Conservation (phyloP, 2,888 invertebrate genomes). For the Cosmia trapezina region DNA sequence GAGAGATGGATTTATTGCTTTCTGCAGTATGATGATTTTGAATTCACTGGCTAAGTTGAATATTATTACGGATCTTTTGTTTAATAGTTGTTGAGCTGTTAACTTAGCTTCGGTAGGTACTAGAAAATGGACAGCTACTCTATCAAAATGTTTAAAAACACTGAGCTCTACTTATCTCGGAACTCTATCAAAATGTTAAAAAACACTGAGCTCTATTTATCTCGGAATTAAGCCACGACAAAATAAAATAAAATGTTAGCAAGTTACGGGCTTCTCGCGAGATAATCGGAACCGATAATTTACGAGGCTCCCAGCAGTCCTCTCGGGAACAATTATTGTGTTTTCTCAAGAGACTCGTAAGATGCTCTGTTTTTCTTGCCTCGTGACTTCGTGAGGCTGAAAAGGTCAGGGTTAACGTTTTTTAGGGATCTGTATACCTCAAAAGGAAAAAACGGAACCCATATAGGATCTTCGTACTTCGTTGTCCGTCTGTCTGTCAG, state of each 20-base stretch:
- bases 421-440: too few species aligned
- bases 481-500: too few species aligned
- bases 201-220: constrained; percentile 13
- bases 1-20: neutral
- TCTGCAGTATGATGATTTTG: neutral
- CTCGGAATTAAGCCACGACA: constrained; percentile 8
- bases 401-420: neutral
- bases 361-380: constrained; percentile 23
- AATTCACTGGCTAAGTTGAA: neutral
- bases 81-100: neutral
- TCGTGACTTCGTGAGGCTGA: neutral
- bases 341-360: constrained; percentile 24
- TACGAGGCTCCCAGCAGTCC: neutral
- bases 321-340: constrained; percentile 6
- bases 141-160: neutral
- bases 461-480: too few species aligned
- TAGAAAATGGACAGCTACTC: neutral
- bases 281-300: constrained; percentile 45
- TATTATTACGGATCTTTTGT: neutral
- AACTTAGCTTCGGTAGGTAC: neutral
- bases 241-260: constrained; percentile 37
- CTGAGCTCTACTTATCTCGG: constrained; percentile 8
- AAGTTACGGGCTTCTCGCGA: constrained; percentile 23
- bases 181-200: neutral
- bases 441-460: too few species aligned